A percentile compares a stretch with the other conserved stretches of the same genome.
Conservation (phyloP, 2,113 vertebrate species). For the Urocitellus parryii region DNA sequence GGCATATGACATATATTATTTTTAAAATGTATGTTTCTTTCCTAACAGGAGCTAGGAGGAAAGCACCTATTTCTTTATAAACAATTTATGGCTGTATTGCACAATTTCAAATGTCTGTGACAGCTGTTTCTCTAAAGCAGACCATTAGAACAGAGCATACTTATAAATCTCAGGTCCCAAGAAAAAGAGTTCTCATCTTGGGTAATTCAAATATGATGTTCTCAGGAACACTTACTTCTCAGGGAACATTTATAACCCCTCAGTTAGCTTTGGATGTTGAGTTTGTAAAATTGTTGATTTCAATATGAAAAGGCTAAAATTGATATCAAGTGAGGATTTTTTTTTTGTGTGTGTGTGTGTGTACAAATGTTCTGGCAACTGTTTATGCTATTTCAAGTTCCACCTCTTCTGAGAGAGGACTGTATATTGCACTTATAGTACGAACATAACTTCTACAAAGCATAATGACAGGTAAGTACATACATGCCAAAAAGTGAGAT, state of each 20-base stretch:
- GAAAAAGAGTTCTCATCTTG: conserved; percentile 8
- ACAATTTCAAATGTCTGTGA: conserved; percentile 30
- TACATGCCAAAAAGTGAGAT: not conserved
- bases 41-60: not conserved
- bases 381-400: conserved; percentile 47
- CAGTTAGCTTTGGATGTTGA: conserved; percentile 36
- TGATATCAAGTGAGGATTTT: not conserved
- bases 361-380: conserved; percentile 23
- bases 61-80: conserved; percentile 48
- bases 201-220: conserved; percentile 33
- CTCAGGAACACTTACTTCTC: conserved; percentile 65
- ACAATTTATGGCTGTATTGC: not conserved
- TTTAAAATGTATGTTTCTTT: conserved; percentile 48
- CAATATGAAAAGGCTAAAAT: conserved; percentile 27
- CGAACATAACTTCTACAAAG: conserved; percentile 39
- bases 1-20: not conserved
- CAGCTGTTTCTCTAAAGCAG: conserved; percentile 66
- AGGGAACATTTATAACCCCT: not conserved
- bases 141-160: conserved; percentile 47
- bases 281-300: conserved; percentile 26
- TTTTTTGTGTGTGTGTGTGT: not conserved
- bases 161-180: conserved; percentile 64
- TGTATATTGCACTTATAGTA: not conserved
- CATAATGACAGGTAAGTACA: conserved; percentile 35
- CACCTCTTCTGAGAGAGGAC: not conserved